Conservation (phyloP, 2,113 vertebrate species). For the Maccullochella peelii region DNA sequence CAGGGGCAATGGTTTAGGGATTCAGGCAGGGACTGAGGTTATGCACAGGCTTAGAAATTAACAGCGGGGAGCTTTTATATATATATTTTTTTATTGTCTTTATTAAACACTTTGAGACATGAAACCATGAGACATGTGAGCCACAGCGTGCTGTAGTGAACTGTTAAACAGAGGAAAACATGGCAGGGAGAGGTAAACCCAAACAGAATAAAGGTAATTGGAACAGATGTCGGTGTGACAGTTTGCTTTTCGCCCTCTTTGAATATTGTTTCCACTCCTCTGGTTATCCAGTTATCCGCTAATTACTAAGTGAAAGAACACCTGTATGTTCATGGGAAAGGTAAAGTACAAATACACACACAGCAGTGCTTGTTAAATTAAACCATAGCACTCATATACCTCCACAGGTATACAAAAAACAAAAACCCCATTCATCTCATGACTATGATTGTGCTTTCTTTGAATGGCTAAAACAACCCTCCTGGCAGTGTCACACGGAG, state of each 20-base stretch:
- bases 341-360: neutral
- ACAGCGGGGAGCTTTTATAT: slow-evolving; percentile 58
- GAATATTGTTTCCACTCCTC: slow-evolving; percentile 4
- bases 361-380: slow-evolving; percentile 5
- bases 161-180: slow-evolving; percentile 33
- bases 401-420: neutral
- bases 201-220: slow-evolving; percentile 27
- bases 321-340: neutral
- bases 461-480: slow-evolving; percentile 22
- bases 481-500: slow-evolving; percentile 28
- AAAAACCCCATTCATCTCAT: neutral
- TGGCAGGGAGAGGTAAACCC: slow-evolving; percentile 4
- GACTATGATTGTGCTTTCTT: neutral
- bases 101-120: slow-evolving; percentile 66
- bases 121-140: slow-evolving; percentile 35
- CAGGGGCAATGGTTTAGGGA: slow-evolving; percentile 74
- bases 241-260: slow-evolving; percentile 10
- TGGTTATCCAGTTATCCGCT: neutral
- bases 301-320: slow-evolving; percentile 12
- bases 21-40: slow-evolving; percentile 57
- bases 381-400: neutral
- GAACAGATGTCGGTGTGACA: slow-evolving; percentile 31
- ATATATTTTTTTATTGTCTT: slow-evolving; percentile 39
- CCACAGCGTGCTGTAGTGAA: neutral
- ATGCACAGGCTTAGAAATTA: slow-evolving; percentile 62